phyloP scores from a whole-genome alignment of 2,888 invertebrate genomes.

The Oscheius sp. region DNA sequence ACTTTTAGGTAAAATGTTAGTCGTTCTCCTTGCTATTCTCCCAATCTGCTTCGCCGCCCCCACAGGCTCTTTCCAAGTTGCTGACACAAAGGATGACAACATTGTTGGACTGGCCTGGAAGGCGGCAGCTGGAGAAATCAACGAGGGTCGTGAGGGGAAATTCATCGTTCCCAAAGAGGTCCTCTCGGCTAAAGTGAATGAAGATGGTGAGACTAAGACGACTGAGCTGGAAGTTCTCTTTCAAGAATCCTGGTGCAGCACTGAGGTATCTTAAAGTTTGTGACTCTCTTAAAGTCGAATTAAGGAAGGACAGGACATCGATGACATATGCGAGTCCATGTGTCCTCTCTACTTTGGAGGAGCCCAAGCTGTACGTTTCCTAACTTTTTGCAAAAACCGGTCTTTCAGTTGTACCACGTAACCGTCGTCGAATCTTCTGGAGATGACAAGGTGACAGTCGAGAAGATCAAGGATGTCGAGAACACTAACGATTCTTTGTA shows the following conservation, averaged over 20 bases:
- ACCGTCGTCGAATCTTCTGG: constrained; percentile 17
- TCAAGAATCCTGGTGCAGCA: constrained; percentile 56
- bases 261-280: neutral
- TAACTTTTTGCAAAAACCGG: neutral
- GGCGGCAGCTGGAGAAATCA: constrained; percentile 53
- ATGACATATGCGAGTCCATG: constrained; percentile 60
- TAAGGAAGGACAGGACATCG: constrained; percentile 54
- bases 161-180: constrained; percentile 53
- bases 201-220: constrained; percentile 40
- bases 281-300: neutral
- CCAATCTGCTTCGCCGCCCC: constrained; percentile 25
- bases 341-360: constrained; percentile 55
- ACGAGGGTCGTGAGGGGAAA: constrained; percentile 45
- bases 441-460: constrained; percentile 15
- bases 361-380: constrained; percentile 44
- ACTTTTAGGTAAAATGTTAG: constrained; percentile 19
- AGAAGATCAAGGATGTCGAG: constrained; percentile 31
- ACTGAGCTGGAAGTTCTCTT: constrained; percentile 46
- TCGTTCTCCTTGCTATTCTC: constrained; percentile 7
- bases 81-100: constrained; percentile 28
- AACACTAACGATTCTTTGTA: constrained; percentile 24
- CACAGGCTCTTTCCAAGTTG: constrained; percentile 7
- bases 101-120: constrained; percentile 51
- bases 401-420: constrained; percentile 26
- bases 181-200: constrained; percentile 14